Base-by-base conservation (phyloP, 2,797 vertebrate genomes). In the Anguilla obscura region DNA sequence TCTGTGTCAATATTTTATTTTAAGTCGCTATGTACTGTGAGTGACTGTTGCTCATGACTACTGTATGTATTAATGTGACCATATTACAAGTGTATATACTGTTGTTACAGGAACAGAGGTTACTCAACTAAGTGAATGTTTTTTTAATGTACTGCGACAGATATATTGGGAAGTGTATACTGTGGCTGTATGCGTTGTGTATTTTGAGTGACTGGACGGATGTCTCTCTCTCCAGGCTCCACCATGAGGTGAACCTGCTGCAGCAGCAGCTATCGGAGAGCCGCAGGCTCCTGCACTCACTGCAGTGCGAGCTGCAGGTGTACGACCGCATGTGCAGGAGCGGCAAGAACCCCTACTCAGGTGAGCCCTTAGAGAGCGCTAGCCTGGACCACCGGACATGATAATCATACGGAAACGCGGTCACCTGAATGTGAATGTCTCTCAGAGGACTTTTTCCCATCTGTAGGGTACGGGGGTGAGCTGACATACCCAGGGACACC, bases 261-360 rank as follows among this genome's bases (percentile, higher is more conserved):
- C 97, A 98, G 92, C 98, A 98, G 90, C 98, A 99, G 95, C 93
- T 96, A 0, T 96, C 96, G 87, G 98, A 98, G 93, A 97, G 96
- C 89, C 95, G 93, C 84, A 95, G 97, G 89, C 96, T 99, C 86
- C 95, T 97, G 88, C 96, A 97, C 92, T 95, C 98, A 10, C 94
- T 98, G 89, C 97, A 97, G 84, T 93, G 96, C 0, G 97, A 98
- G 91, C 95, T 99, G 45, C 97, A 95, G 0, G 93, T 98, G 89
- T 97, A 97, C 0, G 95, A 98, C 89, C 94, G 92, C 4, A 94
- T 97, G 86, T 95, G 95, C 0, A 93, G 94, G 76, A 89, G 87
- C 63, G 90, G 94, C 27, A 95, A 96, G 10, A 91, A 90, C 71
- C 85, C 91, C 83, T 92, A 87, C 87, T 92, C 97, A 97, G 98